Conservation (phyloP, 2,113 vertebrate species). For the Dicrurus megarhynchus region DNA sequence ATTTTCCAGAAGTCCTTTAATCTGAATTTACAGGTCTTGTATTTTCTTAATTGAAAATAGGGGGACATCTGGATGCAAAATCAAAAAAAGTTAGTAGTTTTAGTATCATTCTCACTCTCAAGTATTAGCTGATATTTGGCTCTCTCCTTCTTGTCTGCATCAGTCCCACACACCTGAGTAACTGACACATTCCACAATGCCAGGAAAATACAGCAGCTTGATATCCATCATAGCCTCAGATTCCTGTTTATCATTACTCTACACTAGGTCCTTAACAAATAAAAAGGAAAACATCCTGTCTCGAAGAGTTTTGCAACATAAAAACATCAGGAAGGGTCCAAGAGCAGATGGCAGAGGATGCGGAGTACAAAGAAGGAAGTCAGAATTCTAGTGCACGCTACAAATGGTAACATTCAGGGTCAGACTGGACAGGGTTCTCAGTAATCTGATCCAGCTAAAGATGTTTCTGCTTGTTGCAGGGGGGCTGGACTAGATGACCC, state of each 20-base stretch:
- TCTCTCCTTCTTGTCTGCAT: neutral
- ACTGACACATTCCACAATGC: conserved; percentile 27
- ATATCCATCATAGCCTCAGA: neutral
- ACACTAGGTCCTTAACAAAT: neutral
- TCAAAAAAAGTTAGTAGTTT: neutral
- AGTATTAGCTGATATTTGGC: neutral
- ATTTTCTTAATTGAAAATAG: neutral
- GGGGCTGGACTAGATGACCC: neutral
- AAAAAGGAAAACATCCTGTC: conserved; percentile 53
- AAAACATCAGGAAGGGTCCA: conserved; percentile 28
- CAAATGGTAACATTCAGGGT: neutral
- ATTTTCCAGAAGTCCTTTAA: neutral
- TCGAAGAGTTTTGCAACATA: neutral
- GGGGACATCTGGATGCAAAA: neutral
- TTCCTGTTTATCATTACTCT: conserved; percentile 39
- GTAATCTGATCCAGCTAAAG: neutral
- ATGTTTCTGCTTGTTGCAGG: neutral
- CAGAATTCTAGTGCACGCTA: neutral
- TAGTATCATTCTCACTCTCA: neutral
- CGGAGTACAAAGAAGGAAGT: neutral
- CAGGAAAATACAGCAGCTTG: neutral
- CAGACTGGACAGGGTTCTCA: neutral
- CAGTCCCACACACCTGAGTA: neutral
- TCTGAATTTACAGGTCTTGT: neutral
- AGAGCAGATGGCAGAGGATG: neutral